Base-by-base conservation (phyloP, 2,888 invertebrate genomes). In the Lycaena phlaeas region DNA sequence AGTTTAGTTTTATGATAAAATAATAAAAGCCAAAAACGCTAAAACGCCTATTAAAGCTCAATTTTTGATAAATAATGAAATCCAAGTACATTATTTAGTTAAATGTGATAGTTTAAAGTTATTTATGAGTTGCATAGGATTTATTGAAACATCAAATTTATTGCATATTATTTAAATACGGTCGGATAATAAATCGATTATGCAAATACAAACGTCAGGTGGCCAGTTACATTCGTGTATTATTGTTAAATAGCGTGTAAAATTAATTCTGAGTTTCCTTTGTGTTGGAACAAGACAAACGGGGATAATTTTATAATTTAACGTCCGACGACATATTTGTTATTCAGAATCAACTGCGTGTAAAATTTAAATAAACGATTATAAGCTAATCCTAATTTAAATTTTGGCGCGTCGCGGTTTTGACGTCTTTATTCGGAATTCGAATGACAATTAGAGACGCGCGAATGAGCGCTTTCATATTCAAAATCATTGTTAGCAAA, bases 231-330 rank as follows among this genome's bases (percentile, higher is more conserved):
- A 66, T 73, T 71, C 70, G 63, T 63, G 67, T 67, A 70, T 64
- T 56, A 64, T 68, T 73, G 79, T 70, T 81, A 76, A 82, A 82
- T 81, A 74, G 82, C 68, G 77, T 79, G 81, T 74, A 73, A 76
- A 74, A 64, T 68, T 55, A 58, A 60, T 52, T 44, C 51, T 52
- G 53, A 47, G 27, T 49, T 48, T 46, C 65, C 50, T 62, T 78
- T 78, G 70, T 76, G 49, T 53, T 54, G 42, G 36, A 56, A 61
- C 56, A 68, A 75, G 66, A 71, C 68, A 71, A 70, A 72, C 64
- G 52, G 54, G 60, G 51, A 64, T 68, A 68, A 64, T 68, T 74
- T 66, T 67, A 67, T 68, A 74, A 74, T 74, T 74, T 64, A 49
- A 60, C 52, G 65, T 67, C 58, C 62, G 58, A 55, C 57, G 53